Percentiles rank a stretch among this genome's conserved stretches.
These are phyloP conservation scores for Neoascia interrupta DNA, from an alignment of 2,888 invertebrate species.

Conservation along the genomic window DNA sequence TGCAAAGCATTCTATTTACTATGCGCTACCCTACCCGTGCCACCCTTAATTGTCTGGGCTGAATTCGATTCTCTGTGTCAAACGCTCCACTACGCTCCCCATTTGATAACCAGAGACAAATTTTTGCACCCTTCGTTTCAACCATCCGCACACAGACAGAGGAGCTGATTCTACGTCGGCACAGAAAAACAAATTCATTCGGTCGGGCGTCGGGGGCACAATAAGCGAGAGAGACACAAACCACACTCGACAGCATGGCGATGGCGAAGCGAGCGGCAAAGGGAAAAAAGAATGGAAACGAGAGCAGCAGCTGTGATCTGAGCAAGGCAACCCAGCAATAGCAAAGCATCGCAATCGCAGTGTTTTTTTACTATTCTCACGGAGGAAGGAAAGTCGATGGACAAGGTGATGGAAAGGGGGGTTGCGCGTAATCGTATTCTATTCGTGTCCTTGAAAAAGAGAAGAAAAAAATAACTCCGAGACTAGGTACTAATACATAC, in stretches of 20 bases:
- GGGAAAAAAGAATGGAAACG: slow-evolving; percentile 56
- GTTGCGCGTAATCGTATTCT: slow-evolving; percentile 67
- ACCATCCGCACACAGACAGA: slow-evolving; percentile 10
- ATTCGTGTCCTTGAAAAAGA: slow-evolving; percentile 71
- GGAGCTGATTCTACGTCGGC: slow-evolving; percentile 6
- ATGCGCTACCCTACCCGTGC: slow-evolving; percentile 7
- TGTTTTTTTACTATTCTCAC: slow-evolving; percentile 52
- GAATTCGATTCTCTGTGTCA: not conserved
- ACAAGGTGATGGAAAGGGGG: slow-evolving; percentile 20
- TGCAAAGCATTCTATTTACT: slow-evolving; percentile 27
- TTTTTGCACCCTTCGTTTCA: slow-evolving; percentile 43
- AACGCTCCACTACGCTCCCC: slow-evolving; percentile 32
- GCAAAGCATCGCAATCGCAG: slow-evolving; percentile 54
- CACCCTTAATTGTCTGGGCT: not conserved
- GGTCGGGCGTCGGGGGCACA: too few species aligned
- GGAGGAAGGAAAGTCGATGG: slow-evolving; percentile 40
- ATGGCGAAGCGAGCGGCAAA: slow-evolving; percentile 3
- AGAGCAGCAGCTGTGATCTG: slow-evolving; percentile 69
- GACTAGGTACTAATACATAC: slow-evolving; percentile 21
- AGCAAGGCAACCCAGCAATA: slow-evolving; percentile 61
- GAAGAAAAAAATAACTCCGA: slow-evolving; percentile 31
- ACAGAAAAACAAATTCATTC: slow-evolving; percentile 52
- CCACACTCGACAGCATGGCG: slow-evolving; percentile 16
- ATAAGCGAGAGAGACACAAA: slow-evolving; percentile 45
- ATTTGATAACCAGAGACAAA: slow-evolving; percentile 28